These are phyloP conservation scores for Pampusana beccarii DNA, from an alignment of 2,113 vertebrate species.

Conservation along the genomic window DNA sequence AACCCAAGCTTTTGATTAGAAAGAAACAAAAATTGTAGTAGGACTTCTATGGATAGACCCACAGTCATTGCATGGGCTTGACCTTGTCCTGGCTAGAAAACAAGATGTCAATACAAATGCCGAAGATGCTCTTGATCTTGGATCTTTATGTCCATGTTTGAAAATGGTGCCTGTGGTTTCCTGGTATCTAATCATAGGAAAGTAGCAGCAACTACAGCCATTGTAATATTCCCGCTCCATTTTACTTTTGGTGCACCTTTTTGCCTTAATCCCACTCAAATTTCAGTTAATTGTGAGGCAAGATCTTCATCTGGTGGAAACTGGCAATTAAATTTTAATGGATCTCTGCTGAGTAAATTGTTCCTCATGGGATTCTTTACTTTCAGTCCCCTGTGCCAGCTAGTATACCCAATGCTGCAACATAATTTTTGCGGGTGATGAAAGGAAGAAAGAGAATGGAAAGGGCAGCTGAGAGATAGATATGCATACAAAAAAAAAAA, in stretches of 20 bases:
- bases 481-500: neutral
- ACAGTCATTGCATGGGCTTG: neutral
- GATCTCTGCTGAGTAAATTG: neutral
- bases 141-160: neutral
- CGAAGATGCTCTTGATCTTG: neutral
- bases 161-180: neutral
- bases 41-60: neutral
- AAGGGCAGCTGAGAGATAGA: neutral
- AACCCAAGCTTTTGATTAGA: neutral
- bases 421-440: neutral
- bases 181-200: neutral
- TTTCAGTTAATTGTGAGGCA: neutral
- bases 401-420: neutral
- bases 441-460: neutral
- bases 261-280: neutral
- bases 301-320: neutral
- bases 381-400: neutral
- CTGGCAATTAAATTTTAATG: neutral
- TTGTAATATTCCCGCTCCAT: rapidly evolving
- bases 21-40: neutral
- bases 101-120: neutral
- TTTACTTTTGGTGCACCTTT: neutral
- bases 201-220: neutral
- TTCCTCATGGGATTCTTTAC: neutral
- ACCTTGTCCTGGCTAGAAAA: neutral